Evolutionary conservation across 1,140 invertebrate species (phyloP).

Genomic region (Leptinotarsa defecta): DNA sequence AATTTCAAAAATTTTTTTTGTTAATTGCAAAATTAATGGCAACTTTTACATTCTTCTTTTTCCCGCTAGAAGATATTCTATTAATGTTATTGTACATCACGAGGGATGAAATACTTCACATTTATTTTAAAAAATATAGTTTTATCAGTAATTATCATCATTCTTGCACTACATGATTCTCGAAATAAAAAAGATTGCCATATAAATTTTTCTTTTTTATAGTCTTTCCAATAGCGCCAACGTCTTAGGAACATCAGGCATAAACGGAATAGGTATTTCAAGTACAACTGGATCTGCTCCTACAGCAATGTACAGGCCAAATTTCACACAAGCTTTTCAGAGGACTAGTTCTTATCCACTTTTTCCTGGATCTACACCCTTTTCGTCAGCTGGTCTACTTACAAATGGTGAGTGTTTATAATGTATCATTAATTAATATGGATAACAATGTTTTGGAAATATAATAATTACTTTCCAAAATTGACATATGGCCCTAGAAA

Average conservation of each 20-base stretch:
- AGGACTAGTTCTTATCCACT: slow-evolving; percentile 54
- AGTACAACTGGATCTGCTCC: slow-evolving; percentile 64
- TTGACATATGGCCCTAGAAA: too few relatives aligned
- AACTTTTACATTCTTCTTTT: too few relatives aligned
- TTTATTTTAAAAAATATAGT: background rate
- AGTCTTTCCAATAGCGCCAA: slow-evolving; percentile 45
- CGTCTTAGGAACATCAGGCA: slow-evolving; percentile 51
- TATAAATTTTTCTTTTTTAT: slow-evolving; percentile 31
- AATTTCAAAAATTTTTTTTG: too few relatives aligned
- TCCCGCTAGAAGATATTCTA: too few relatives aligned
- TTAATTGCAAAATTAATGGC: too few relatives aligned
- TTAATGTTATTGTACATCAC: too few relatives aligned
- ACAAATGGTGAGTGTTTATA: slow-evolving; percentile 46
- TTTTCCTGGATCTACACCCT: slow-evolving; percentile 52
- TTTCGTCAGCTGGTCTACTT: slow-evolving; percentile 48
- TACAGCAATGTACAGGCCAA: slow-evolving; percentile 70
- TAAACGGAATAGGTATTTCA: slow-evolving; percentile 60
- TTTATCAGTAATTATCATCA: background rate
- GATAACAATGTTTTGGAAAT: too few relatives aligned
- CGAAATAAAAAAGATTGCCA: background rate
- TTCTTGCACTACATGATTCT: background rate
- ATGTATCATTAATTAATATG: too few relatives aligned
- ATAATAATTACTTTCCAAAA: too few relatives aligned
- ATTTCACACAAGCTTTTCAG: slow-evolving; percentile 73
- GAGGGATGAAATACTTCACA: background rate